Conservation (phyloP, 92 coral and sea anemone genomes). For the Montipora capitata region DNA sequence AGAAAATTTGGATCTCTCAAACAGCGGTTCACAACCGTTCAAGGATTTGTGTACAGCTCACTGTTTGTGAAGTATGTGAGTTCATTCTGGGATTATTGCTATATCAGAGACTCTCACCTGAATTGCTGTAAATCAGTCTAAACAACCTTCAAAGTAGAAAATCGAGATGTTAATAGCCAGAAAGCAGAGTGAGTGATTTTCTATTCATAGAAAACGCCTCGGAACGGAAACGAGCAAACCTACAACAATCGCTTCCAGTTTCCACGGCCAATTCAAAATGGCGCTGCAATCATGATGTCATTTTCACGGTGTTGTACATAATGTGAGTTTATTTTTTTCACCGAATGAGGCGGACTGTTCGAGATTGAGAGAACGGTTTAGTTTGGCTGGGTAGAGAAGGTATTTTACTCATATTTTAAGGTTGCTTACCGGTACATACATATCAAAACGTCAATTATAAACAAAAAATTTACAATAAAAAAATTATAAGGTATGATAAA, state of each 20-base stretch:
- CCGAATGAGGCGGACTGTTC: no score
- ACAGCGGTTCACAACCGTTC: background rate
- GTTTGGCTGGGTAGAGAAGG: no score
- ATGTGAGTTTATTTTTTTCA: background rate
- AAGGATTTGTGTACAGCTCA: background rate
- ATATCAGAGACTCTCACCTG: constrained; percentile 18
- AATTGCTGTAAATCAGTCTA: background rate
- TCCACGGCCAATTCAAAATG: constrained; percentile 41
- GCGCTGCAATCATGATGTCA: constrained; percentile 35
- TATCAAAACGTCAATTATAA: no score
- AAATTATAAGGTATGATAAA: no score
- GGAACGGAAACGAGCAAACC: constrained; percentile 12
- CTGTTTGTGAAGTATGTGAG: constrained; percentile 12
- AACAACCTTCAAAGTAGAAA: background rate
- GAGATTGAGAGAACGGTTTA: no score
- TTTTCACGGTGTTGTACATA: constrained; percentile 5
- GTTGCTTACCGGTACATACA: no score
- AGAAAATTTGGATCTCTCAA: background rate
- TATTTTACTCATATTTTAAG: no score
- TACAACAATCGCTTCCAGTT: constrained; percentile 40
- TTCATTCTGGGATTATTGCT: background rate
- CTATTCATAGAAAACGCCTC: constrained; percentile 15
- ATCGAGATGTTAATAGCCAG: background rate
- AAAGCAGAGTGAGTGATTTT: background rate
- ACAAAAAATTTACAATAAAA: no score